Evolutionary conservation across 2,888 invertebrate species (phyloP).

Genomic region (Hartigia nigra): DNA sequence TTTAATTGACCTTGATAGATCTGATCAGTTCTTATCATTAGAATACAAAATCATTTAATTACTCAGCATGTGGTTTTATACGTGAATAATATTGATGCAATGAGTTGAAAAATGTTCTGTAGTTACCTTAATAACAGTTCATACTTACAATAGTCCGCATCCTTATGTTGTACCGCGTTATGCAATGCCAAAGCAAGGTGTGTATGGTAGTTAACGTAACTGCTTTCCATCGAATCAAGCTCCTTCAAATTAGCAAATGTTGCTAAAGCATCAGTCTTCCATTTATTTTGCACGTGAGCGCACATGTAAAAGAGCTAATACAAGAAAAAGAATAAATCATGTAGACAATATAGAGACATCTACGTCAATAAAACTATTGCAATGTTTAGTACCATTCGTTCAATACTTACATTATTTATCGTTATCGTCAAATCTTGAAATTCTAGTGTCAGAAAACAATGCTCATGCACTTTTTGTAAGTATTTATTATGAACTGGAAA

Average conservation of each 20-base stretch:
- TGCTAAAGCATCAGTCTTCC: conserved; percentile 53
- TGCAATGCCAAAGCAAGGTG: conserved; percentile 59
- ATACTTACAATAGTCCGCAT: conserved; percentile 62
- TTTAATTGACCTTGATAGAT: too few species aligned
- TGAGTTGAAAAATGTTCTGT: conserved; percentile 35
- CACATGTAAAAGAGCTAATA: conserved; percentile 60
- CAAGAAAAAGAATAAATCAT: conserved; percentile 8
- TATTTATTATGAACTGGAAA: conserved; percentile 60
- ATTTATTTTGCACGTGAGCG: conserved; percentile 51
- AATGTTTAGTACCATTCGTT: conserved; percentile 1
- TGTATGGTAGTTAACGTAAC: conserved; percentile 61
- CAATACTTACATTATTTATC: conserved; percentile 55
- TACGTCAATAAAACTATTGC: too few species aligned
- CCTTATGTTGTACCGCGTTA: conserved; percentile 58
- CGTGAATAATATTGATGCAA: too few species aligned
- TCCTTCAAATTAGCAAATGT: conserved; percentile 39
- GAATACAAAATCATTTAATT: too few species aligned
- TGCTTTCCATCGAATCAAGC: conserved; percentile 54
- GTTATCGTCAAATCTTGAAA: conserved; percentile 55
- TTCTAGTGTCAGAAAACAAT: conserved; percentile 58
- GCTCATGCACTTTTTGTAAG: conserved; percentile 58
- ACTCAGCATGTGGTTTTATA: too few species aligned
- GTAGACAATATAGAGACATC: background rate
- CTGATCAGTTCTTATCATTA: too few species aligned
- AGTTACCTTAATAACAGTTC: conserved; percentile 23